A percentile compares a stretch with the other conserved stretches of the same genome.
Conservation (phyloP, 2,888 invertebrate genomes). For the Choristoneura rosaceana region DNA sequence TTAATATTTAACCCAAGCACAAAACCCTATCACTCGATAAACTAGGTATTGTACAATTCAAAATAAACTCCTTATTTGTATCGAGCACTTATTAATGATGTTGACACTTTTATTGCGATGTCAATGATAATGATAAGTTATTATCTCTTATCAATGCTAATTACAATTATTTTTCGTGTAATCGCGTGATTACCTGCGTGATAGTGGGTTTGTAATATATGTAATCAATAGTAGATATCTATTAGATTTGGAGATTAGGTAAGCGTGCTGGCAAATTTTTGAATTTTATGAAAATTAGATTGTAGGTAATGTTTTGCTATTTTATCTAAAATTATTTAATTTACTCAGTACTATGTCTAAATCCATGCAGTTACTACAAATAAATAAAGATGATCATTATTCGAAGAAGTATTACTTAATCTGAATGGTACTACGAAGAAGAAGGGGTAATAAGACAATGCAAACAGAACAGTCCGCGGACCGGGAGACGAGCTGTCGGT, state of each 20-base stretch:
- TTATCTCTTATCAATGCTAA: conserved; percentile 54
- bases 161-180: conserved; percentile 62
- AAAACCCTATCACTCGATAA: no score
- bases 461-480: no score
- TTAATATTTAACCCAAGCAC: no score
- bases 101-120: conserved; percentile 45
- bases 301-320: no score
- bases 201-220: conserved; percentile 29
- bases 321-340: no score
- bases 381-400: no score
- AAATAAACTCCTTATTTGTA: not conserved
- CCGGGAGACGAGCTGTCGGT: no score
- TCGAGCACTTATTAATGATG: conserved; percentile 2
- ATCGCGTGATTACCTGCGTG: conserved; percentile 49
- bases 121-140: conserved; percentile 29
- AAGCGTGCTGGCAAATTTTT: not conserved
- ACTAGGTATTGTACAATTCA: not conserved
- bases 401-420: no score
- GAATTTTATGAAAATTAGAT: not conserved
- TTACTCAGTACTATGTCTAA: no score
- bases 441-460: no score
- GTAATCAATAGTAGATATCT: conserved; percentile 40
- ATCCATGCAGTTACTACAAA: no score
- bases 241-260: conserved; percentile 19
- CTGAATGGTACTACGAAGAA: no score